A percentile compares a stretch with the other conserved stretches of the same genome.
Evolutionary conservation across 2,113 vertebrate species (phyloP).

Genomic region (Crotalus horridus): DNA sequence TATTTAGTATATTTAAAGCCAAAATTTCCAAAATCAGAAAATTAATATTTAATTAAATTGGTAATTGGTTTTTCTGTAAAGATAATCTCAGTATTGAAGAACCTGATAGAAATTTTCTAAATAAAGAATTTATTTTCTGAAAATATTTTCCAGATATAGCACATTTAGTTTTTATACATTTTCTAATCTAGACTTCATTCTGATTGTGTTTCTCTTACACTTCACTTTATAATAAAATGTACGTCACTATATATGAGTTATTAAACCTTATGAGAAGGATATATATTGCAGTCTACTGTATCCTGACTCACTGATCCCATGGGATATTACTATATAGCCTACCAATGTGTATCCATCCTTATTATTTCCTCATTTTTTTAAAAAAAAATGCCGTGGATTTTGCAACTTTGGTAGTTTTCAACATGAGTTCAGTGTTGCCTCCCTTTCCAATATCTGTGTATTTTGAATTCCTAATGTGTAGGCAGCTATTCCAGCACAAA

Average conservation of each 20-base stretch:
- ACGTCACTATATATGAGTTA: background rate
- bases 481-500: background rate
- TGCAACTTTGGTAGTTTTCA: background rate
- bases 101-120: too few species aligned
- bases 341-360: background rate
- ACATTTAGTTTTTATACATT: background rate
- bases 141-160: too few species aligned
- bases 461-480: background rate
- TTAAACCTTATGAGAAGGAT: background rate
- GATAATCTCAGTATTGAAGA: too few species aligned
- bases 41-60: too few species aligned
- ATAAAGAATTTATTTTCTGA: too few species aligned
- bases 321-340: background rate
- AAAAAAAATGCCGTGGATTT: background rate
- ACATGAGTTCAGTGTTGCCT: background rate
- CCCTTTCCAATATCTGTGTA: background rate
- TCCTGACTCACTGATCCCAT: background rate
- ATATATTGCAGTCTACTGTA: background rate
- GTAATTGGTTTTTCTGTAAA: too few species aligned
- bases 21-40: too few species aligned
- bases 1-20: too few species aligned
- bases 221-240: background rate
- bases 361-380: background rate
- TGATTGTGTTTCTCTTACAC: background rate
- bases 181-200: background rate